Evolutionary conservation across 2,797 vertebrate genomes (phyloP), one percentile per base, ranked within the genome.

Genomic region (Pogonophryne albipinna): DNA sequence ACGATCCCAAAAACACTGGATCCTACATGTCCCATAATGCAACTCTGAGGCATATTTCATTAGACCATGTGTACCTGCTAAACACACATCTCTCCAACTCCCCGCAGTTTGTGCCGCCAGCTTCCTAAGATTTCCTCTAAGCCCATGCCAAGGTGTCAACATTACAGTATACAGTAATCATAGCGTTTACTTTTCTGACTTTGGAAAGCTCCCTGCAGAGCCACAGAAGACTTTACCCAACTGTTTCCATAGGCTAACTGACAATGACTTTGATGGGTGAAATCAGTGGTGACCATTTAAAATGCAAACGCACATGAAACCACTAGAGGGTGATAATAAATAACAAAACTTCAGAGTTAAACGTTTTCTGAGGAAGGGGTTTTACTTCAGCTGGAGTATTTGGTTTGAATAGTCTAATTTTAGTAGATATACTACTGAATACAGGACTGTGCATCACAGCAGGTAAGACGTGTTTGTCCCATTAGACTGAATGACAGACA

Each of bases 301-400:
- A 66, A 57, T 78, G 65, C 38, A 76, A 60, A 60, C 7, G 1
- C 42, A 60, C 41, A 41, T 14, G 13, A 19, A 51, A 59, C 89
- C 92, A 91, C 86, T 62, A 89, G 92, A 87, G 91, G 92, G 90
- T 79, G 71, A 81, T 55, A 31, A 84, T 65, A 68, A 72, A 61
- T 44, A 79, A 58, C 16, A 72, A 61, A 71, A 71, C 34, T 49
- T 76, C 4, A 34, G 23, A 15, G 42, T 17, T 3, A 3, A 38
- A 66, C 34, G 0, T n/a, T 46, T 23, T 57, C 11, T 27, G 56
- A 66, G 50, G 9, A 74, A 14, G 0, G 20, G 19, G 38, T 46
- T 38, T 66, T 9, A 49, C 19, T 10, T 52, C 10, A 74, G 44
- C 49, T 60, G 57, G 31, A 52, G 73, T 4, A 1, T 20, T 2